Evolutionary conservation across 2,888 invertebrate genomes (phyloP).

Genomic region (Adela reaumurella): DNA sequence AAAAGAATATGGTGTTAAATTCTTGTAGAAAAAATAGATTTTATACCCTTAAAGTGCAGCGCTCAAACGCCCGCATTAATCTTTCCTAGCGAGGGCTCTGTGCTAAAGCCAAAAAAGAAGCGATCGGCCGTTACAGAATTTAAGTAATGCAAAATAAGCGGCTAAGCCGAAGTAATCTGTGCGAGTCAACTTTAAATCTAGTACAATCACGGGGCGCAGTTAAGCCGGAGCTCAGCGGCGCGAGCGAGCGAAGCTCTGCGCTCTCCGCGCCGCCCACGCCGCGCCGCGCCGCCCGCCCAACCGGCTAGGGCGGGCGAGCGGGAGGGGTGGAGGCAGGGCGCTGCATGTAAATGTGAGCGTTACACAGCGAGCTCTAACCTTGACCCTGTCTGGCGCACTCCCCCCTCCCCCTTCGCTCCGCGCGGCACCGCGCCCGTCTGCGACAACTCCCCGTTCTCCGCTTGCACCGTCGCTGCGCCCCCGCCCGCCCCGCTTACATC

Average conservation of each 20-base stretch:
- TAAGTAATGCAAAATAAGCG: no score
- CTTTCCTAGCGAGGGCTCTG: no score
- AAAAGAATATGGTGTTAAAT: no score
- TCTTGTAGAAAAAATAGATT: no score
- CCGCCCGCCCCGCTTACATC: conserved; percentile 5
- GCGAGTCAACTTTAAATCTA: neutral
- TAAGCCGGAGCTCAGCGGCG: no score
- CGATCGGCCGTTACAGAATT: no score
- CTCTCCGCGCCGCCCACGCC: no score
- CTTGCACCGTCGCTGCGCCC: conserved; percentile 6
- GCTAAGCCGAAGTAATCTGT: neutral
- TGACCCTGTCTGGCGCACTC: neutral
- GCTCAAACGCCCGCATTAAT: no score
- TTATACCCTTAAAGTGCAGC: no score
- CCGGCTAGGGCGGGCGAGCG: neutral
- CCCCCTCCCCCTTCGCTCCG: conserved; percentile 17
- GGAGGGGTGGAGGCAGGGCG: neutral
- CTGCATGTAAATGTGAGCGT: neutral
- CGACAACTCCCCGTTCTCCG: conserved; percentile 12
- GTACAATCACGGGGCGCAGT: neutral
- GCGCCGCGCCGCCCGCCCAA: no score
- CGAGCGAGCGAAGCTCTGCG: no score
- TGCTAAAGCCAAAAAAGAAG: no score
- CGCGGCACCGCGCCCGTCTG: conserved; percentile 12
- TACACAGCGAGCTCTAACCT: neutral